Evolutionary conservation across 2,113 vertebrate genomes (phyloP).

Genomic region (Ictalurus punctatus): DNA sequence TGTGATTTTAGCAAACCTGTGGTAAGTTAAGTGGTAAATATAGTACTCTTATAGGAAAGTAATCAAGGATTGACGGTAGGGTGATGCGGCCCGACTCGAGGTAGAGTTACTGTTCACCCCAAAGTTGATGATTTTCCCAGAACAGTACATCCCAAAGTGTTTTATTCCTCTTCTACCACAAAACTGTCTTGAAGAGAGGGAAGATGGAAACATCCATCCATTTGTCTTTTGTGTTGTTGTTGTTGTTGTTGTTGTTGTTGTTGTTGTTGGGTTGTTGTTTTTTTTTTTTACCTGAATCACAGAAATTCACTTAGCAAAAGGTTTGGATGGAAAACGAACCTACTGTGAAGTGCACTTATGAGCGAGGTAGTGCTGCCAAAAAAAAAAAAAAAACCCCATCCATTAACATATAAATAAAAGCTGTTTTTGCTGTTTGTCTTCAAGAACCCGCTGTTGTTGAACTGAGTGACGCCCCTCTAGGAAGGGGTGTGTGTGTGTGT

Average conservation of each 20-base stretch:
- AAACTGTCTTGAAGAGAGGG: background rate
- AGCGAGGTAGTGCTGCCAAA: background rate
- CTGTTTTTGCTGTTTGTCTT: background rate
- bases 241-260: no score
- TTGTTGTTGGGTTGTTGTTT: no score
- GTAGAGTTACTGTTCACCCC: no score
- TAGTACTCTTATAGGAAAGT: background rate
- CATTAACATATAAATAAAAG: background rate
- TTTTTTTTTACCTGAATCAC: background rate
- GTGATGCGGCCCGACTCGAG: no score
- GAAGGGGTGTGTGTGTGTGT: background rate
- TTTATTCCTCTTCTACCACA: background rate
- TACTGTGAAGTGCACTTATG: background rate
- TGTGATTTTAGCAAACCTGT: background rate
- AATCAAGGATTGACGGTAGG: background rate
- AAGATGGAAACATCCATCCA: background rate
- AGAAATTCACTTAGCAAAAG: background rate
- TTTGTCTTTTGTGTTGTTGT: background rate
- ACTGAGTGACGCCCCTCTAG: slow-evolving; percentile 12
- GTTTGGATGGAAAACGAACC: background rate
- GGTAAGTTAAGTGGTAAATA: background rate
- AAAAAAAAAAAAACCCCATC: background rate
- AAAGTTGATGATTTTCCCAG: background rate
- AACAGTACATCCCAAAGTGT: background rate
- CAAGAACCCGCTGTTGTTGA: background rate